Evolutionary conservation across 2,113 vertebrate genomes (phyloP).

Genomic region (Lontra canadensis): DNA sequence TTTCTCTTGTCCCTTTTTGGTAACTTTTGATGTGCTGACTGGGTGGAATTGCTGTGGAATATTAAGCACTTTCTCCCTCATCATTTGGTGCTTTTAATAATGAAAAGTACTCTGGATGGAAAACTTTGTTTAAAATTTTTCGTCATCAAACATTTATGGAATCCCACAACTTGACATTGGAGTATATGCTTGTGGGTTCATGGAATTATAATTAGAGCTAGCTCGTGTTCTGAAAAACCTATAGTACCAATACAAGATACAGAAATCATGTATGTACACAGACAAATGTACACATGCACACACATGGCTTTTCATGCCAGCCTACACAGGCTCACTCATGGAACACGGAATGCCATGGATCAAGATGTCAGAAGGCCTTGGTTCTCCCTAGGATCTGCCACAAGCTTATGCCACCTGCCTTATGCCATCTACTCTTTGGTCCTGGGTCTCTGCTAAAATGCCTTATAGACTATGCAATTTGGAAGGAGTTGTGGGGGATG

Average conservation of each 20-base stretch:
- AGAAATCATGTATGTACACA: not conserved
- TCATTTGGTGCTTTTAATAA: constrained; percentile 57
- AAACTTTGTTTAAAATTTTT: not conserved
- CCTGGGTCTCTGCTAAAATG: not conserved
- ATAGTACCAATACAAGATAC: not conserved
- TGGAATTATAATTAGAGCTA: constrained; percentile 4
- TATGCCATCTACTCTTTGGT: not conserved
- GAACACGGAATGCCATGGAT: not conserved
- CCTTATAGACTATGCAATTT: not conserved
- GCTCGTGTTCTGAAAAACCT: not conserved
- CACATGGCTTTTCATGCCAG: fast-evolving
- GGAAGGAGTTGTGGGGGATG: not conserved
- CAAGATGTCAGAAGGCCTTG: not conserved
- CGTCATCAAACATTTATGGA: constrained; percentile 60
- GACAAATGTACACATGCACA: fast-evolving
- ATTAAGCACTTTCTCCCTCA: constrained; percentile 42
- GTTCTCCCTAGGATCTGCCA: not conserved
- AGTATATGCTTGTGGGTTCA: not conserved
- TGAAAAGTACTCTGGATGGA: constrained; percentile 40
- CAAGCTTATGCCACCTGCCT: not conserved
- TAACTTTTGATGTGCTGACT: constrained; percentile 39
- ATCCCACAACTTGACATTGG: not conserved
- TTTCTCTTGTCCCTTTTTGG: constrained; percentile 23
- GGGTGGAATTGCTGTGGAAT: constrained; percentile 16
- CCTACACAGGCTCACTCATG: not conserved